Evolutionary conservation across 2,888 invertebrate genomes (phyloP).

Genomic region (Sinodicranocentrus sp.): DNA sequence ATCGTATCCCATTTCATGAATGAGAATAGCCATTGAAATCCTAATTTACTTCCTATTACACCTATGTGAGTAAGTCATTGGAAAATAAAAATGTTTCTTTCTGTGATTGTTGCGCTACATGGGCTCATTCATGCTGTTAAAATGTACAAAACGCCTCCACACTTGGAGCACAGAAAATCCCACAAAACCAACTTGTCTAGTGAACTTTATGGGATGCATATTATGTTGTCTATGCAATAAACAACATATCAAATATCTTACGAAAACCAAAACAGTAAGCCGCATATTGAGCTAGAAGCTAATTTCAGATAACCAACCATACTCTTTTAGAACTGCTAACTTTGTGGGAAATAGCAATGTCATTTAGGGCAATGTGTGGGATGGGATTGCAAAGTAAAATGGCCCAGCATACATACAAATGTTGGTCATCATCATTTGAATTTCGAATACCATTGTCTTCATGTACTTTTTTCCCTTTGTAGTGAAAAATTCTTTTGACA

Average conservation of each 20-base stretch:
- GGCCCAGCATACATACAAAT: conserved; percentile 11
- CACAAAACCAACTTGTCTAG: too few relatives aligned
- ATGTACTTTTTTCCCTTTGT: not conserved
- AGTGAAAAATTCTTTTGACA: conserved; percentile 27
- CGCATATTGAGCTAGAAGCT: not conserved
- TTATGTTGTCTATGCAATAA: too few relatives aligned
- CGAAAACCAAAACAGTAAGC: not conserved
- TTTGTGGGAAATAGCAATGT: conserved; percentile 31
- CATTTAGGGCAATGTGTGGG: conserved; percentile 59
- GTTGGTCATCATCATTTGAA: conserved; percentile 13
- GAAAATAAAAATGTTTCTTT: too few relatives aligned
- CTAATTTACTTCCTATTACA: conserved; percentile 9
- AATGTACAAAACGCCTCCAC: too few relatives aligned
- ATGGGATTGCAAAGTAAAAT: conserved; percentile 16
- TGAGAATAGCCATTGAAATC: not conserved
- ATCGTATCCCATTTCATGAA: too few relatives aligned
- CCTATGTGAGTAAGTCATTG: too few relatives aligned
- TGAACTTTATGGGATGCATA: too few relatives aligned
- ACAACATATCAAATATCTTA: too few relatives aligned
- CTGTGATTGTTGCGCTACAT: too few relatives aligned
- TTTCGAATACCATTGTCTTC: too few relatives aligned
- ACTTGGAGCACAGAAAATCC: too few relatives aligned
- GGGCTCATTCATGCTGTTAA: too few relatives aligned
- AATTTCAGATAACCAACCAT: not conserved
- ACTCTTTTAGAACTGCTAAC: not conserved